A percentile compares a stretch with the other conserved stretches of the same genome.
These are phyloP conservation scores for Spinibarbus caldwelli DNA, from an alignment of 2,797 vertebrate species.

Conservation along the genomic window DNA sequence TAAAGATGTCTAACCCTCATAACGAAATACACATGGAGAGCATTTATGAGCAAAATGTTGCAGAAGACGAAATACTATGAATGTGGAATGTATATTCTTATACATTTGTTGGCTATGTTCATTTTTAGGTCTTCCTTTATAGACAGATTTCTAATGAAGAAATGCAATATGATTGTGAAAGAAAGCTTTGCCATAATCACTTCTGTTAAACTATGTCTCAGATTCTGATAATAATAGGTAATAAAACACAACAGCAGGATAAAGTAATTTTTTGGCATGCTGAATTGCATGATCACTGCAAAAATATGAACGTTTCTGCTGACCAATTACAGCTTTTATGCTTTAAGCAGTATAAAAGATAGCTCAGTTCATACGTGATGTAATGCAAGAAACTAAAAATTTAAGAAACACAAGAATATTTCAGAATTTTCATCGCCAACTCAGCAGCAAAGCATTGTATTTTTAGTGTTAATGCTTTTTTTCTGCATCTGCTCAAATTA, in stretches of 20 bases:
- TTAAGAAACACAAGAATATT: neutral
- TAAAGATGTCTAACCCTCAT: neutral
- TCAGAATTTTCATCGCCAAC: neutral
- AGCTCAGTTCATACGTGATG: neutral
- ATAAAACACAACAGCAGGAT: slow-evolving; percentile 4
- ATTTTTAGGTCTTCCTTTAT: neutral
- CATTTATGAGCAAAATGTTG: neutral
- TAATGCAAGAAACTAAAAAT: neutral
- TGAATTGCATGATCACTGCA: neutral
- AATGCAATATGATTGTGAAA: neutral
- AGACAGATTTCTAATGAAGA: neutral
- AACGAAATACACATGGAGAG: neutral
- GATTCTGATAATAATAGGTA: neutral
- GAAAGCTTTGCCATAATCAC: neutral
- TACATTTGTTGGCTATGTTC: neutral
- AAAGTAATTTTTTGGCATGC: neutral
- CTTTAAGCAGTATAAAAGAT: neutral
- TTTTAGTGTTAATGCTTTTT: neutral
- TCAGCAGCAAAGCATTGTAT: neutral
- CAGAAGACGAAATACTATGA: neutral
- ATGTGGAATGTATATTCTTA: neutral
- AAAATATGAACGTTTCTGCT: neutral
- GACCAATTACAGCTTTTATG: neutral
- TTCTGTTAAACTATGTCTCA: neutral
- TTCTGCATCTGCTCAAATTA: slow-evolving; percentile 6